These are phyloP conservation scores for Pygoscelis adeliae DNA, from an alignment of 2,113 vertebrate species.

Conservation along the genomic window DNA sequence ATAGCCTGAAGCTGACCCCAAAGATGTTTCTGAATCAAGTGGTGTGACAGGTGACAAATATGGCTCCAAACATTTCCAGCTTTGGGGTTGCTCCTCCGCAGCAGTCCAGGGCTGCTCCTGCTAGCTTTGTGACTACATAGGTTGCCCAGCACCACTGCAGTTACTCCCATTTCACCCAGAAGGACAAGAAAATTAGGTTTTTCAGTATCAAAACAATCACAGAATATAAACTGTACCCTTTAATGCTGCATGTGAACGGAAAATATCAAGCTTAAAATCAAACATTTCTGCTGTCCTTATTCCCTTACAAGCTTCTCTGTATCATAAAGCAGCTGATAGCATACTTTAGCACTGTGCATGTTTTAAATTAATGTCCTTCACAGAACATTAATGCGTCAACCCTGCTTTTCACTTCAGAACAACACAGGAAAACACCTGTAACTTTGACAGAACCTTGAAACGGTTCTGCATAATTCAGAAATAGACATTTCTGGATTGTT, in stretches of 20 bases:
- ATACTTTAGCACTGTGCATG: neutral
- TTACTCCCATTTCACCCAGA: neutral
- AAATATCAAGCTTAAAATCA: neutral
- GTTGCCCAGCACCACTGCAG: neutral
- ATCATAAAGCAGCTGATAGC: neutral
- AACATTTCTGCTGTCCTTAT: neutral
- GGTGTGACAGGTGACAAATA: neutral
- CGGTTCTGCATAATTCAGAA: neutral
- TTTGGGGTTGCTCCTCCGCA: neutral
- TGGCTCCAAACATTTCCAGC: neutral
- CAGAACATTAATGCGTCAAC: neutral
- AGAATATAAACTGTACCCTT: neutral
- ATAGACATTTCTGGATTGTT: neutral
- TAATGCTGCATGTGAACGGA: neutral
- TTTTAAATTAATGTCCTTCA: slow-evolving; percentile 21
- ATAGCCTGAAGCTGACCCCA: neutral
- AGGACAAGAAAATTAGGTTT: neutral
- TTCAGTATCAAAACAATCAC: neutral
- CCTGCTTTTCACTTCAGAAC: slow-evolving; percentile 5
- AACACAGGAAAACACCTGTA: neutral
- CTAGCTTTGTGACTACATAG: neutral
- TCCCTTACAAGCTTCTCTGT: neutral
- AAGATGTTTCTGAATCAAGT: neutral
- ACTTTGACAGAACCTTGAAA: slow-evolving; percentile 34
- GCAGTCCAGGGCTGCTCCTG: neutral